Evolutionary conservation across 2,113 vertebrate genomes (phyloP).

Genomic region (Lucifuga dentata): DNA sequence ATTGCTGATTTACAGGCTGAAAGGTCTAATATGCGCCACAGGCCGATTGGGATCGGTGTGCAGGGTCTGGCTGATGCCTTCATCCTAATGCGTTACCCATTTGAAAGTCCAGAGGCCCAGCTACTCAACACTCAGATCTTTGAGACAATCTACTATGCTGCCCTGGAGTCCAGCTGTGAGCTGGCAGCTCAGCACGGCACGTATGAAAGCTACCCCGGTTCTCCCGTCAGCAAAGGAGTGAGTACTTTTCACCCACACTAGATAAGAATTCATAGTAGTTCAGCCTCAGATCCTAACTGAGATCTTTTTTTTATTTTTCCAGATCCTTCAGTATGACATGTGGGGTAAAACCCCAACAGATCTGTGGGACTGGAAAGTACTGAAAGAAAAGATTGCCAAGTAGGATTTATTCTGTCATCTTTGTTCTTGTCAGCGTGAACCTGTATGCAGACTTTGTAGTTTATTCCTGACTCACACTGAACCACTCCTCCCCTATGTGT

Average conservation of each 20-base stretch:
- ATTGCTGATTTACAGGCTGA: constrained; percentile 81
- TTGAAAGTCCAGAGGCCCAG: constrained; percentile 93
- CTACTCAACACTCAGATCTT: constrained; percentile 94
- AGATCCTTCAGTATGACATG: constrained; percentile 97
- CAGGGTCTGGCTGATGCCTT: constrained; percentile 97
- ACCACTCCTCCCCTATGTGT: neutral
- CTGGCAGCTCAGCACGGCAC: constrained; percentile 86
- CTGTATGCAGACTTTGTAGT: neutral
- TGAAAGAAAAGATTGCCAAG: constrained; percentile 95
- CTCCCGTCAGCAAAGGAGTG: constrained; percentile 94
- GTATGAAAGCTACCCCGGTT: constrained; percentile 91
- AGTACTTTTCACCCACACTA: constrained; percentile 64
- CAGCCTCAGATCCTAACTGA: neutral
- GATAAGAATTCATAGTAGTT: neutral
- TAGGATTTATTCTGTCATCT: constrained; percentile 69
- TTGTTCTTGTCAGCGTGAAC: constrained; percentile 24
- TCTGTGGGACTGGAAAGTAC: constrained; percentile 90
- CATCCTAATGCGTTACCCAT: constrained; percentile 95
- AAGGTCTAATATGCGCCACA: constrained; percentile 92
- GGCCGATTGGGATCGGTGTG: constrained; percentile 95
- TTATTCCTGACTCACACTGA: neutral
- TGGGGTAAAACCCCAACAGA: constrained; percentile 91
- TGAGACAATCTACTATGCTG: constrained; percentile 96
- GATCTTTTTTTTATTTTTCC: constrained; percentile 35
- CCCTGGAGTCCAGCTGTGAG: constrained; percentile 94